These are phyloP conservation scores for Eurystomus glaucurus DNA, from an alignment of 2,797 vertebrate species.

Conservation along the genomic window DNA sequence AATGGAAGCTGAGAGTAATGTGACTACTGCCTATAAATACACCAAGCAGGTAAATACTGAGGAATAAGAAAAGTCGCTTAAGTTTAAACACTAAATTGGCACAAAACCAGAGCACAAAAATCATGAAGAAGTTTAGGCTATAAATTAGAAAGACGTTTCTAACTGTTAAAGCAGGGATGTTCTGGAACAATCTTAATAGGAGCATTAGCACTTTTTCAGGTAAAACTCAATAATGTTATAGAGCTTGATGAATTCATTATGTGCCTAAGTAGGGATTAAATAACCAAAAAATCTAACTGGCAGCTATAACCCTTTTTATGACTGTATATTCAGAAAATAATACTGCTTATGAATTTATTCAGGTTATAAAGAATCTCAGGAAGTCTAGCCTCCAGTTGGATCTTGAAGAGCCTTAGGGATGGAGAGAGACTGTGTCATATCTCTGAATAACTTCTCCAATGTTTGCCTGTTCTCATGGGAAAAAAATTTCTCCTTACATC, in stretches of 20 bases:
- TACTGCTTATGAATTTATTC: not conserved
- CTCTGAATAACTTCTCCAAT: not conserved
- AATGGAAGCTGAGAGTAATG: not conserved
- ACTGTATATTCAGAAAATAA: not conserved
- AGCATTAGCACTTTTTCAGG: not conserved
- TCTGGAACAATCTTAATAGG: not conserved
- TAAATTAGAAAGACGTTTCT: not conserved
- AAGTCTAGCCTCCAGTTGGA: rapidly evolving
- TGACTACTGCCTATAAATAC: not conserved
- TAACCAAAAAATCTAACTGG: not conserved
- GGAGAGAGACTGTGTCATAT: not conserved
- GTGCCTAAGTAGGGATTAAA: not conserved
- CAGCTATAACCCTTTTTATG: not conserved
- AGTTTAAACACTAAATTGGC: not conserved
- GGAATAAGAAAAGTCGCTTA: not conserved
- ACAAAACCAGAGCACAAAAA: not conserved
- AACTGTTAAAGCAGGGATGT: not conserved
- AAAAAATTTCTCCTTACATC: not conserved
- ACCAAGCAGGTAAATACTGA: not conserved
- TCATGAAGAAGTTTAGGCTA: not conserved
- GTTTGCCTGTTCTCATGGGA: not conserved
- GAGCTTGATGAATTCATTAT: not conserved
- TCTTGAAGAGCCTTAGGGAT: not conserved
- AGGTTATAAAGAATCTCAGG: not conserved
- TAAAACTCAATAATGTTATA: not conserved